Conservation (phyloP, 2,888 invertebrate species). For the Archips crataeganus region DNA sequence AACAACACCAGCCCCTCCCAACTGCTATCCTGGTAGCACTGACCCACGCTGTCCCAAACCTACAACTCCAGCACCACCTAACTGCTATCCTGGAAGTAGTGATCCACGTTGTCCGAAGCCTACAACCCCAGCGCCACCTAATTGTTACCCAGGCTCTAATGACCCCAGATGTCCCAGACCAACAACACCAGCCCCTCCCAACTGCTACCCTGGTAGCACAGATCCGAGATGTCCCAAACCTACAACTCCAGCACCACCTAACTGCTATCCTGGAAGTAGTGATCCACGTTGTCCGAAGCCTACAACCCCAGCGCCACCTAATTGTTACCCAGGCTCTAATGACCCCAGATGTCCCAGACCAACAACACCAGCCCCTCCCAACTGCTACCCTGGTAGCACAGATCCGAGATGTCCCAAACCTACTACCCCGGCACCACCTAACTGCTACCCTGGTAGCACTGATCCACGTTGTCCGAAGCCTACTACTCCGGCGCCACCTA, state of each 20-base stretch:
- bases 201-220: too few species aligned
- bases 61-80: slow-evolving; percentile 47
- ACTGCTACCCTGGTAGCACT: slow-evolving; percentile 54
- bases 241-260: not conserved
- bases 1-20: slow-evolving; percentile 42
- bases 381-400: slow-evolving; percentile 48
- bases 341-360: slow-evolving; percentile 42
- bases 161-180: too few species aligned
- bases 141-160: too few species aligned
- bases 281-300: slow-evolving; percentile 32
- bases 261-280: not conserved
- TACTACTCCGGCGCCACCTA: slow-evolving; percentile 47
- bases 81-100: slow-evolving; percentile 52
- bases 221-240: not conserved
- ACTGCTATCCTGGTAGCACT: slow-evolving; percentile 24
- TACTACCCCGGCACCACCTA: slow-evolving; percentile 49
- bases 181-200: too few species aligned
- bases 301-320: slow-evolving; percentile 48
- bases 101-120: slow-evolving; percentile 59
- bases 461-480: slow-evolving; percentile 51
- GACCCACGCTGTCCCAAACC: slow-evolving; percentile 54
- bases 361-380: slow-evolving; percentile 47
- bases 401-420: slow-evolving; percentile 53
- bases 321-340: slow-evolving; percentile 47
- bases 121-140: slow-evolving; percentile 48